A percentile compares a stretch with the other conserved stretches of the same genome.
These are phyloP conservation scores for Solen grandis DNA, from an alignment of 1,140 invertebrate genomes.

Conservation along the genomic window DNA sequence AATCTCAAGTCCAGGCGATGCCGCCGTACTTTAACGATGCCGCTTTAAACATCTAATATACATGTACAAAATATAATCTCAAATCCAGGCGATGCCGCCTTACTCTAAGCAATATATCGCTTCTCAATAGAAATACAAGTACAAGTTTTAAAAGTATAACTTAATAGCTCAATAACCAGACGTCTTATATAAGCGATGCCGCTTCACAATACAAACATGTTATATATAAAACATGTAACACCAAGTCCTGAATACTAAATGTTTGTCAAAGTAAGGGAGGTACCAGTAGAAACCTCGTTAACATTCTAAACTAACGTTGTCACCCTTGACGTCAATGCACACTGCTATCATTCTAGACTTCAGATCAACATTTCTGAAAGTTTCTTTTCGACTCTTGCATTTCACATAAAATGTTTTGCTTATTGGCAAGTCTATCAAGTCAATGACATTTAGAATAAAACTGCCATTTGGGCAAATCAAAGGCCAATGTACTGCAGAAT, in stretches of 20 bases:
- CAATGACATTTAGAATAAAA: neutral
- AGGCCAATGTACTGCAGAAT: neutral
- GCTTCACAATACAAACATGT: neutral
- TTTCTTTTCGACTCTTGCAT: neutral
- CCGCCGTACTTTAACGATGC: neutral
- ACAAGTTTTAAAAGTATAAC: too few relatives aligned
- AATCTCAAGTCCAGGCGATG: neutral
- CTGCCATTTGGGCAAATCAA: neutral
- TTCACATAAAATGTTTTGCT: neutral
- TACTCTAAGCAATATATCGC: neutral
- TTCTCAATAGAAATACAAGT: neutral
- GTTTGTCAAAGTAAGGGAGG: neutral
- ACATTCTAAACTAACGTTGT: neutral
- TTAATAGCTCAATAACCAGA: neutral
- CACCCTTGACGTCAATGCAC: neutral
- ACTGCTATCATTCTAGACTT: neutral
- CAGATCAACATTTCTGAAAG: neutral
- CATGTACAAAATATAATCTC: neutral
- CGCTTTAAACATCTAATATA: neutral
- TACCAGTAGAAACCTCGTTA: neutral
- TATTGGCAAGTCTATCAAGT: neutral
- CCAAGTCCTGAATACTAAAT: neutral
- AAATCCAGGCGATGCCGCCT: neutral
- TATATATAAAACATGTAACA: neutral
- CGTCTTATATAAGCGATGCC: neutral